Evolutionary conservation across 2,888 invertebrate genomes (phyloP).

Genomic region (Bembecia ichneumoniformis): DNA sequence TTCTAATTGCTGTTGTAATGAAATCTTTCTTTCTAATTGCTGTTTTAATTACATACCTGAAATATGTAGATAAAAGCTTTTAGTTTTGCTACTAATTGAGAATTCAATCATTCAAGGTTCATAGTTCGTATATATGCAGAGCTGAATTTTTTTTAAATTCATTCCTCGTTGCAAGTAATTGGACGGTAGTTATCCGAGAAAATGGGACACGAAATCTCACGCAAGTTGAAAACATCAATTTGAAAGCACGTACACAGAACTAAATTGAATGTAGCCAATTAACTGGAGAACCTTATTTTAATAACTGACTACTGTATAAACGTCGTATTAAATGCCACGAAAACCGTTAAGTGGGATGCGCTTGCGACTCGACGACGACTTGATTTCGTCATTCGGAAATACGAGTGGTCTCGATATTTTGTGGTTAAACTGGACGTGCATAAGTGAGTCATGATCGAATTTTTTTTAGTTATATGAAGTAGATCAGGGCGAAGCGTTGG

Average conservation of each 20-base stretch:
- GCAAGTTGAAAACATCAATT: slow-evolving; percentile 30
- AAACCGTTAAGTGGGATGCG: slow-evolving; percentile 59
- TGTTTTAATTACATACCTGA: too few species aligned
- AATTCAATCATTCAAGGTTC: too few species aligned
- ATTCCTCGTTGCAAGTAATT: too few species aligned
- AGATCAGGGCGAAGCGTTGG: slow-evolving; percentile 37
- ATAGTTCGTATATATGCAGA: neutral
- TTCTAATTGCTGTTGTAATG: too few species aligned
- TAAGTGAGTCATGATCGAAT: slow-evolving; percentile 44
- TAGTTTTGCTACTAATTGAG: too few species aligned
- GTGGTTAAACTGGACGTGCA: slow-evolving; percentile 16
- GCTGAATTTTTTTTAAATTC: neutral
- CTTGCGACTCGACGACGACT: slow-evolving; percentile 32
- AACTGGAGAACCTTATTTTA: slow-evolving; percentile 57
- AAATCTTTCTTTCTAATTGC: too few species aligned
- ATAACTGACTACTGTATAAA: slow-evolving; percentile 56
- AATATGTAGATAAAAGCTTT: too few species aligned
- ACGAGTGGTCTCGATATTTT: slow-evolving; percentile 43
- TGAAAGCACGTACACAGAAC: slow-evolving; percentile 29
- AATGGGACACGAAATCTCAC: neutral
- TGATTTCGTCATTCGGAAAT: slow-evolving; percentile 55
- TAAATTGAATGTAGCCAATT: slow-evolving; percentile 51
- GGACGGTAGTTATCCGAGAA: neutral
- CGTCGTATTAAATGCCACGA: slow-evolving; percentile 50
- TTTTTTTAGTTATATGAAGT: slow-evolving; percentile 29